Base-by-base conservation (phyloP, 2,113 vertebrate species). In the Trematomus loennbergii region DNA sequence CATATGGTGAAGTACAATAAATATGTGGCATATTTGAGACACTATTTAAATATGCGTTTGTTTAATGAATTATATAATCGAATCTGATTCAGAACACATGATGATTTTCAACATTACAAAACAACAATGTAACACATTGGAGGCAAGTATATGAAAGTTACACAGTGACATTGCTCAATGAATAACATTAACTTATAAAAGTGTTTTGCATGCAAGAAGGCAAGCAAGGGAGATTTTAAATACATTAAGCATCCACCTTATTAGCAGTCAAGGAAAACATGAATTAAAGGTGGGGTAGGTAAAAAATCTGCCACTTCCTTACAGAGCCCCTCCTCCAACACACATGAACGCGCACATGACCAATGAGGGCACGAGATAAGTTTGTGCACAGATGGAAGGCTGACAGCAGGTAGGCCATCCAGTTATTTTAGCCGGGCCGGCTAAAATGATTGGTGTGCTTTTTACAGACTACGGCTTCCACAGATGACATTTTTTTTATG, bases 141-240 rank as follows among this genome's bases (percentile, higher is more conserved):
- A 53, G 20, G 50, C 4, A 22, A 46, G 48, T 61, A 36, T 15
- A 46, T 54, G 4, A 52, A 69, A 75, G 75, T 40, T 52, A 53
- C 49, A 77, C 40, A 36, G 55, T 11, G 2, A 64, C 73, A 81
- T 72, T 67, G 61, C 18, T 63, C 3, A 67, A 71, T 50, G 59
- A 49, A 36, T 36, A 72, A 74, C 17, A 78, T 50, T 69, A 49
- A 60, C 9, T 60, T 3, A 63, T 6, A 15, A 45, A 40, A 60
- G 36, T 43, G 72, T 71, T 77, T 49, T 57, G 55, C 84, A 90
- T 84, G 87, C 84, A 79, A 70, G 45, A 40, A 68, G 61, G 64
- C 76, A 29, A 84, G 79, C 72, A 20, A 17, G 17, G 43, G 13
- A 20, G 36, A 64, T 9, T 82, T 6, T 12, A 82, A 80, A 75